Conservation (phyloP, 2,888 invertebrate species). For the Uropetala carovei region DNA sequence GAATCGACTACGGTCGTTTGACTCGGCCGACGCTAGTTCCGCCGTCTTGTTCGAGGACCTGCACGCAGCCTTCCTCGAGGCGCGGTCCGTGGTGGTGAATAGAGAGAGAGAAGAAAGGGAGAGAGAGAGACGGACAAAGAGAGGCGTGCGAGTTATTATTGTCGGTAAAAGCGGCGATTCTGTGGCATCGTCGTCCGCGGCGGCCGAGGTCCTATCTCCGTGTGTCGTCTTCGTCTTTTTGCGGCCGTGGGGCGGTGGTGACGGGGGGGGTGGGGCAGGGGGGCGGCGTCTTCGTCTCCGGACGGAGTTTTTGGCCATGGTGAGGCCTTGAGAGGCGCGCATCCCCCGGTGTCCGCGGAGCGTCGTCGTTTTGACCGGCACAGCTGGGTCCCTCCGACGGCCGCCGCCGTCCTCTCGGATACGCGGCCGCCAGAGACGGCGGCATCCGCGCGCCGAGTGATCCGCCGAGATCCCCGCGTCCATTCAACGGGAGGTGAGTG, state of each 20-base stretch:
- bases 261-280: no score
- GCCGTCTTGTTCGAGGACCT: neutral
- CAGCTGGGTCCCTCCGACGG: no score
- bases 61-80: neutral
- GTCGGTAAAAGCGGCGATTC: neutral
- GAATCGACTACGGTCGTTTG: neutral
- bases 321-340: no score
- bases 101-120: neutral
- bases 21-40: constrained; percentile 24
- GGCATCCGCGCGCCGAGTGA: no score
- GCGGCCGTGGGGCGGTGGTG: neutral
- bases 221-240: neutral
- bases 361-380: no score
- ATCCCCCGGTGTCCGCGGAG: no score
- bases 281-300: no score
- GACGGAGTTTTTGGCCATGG: no score
- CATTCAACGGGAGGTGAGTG: no score
- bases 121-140: neutral
- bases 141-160: neutral
- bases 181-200: neutral
- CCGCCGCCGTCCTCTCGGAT: no score
- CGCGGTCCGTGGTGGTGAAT: neutral
- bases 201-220: neutral
- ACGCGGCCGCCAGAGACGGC: no score
- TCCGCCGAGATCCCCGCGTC: no score